Evolutionary conservation across 2,797 vertebrate genomes (phyloP).

Genomic region (Melanotaenia boesemani): DNA sequence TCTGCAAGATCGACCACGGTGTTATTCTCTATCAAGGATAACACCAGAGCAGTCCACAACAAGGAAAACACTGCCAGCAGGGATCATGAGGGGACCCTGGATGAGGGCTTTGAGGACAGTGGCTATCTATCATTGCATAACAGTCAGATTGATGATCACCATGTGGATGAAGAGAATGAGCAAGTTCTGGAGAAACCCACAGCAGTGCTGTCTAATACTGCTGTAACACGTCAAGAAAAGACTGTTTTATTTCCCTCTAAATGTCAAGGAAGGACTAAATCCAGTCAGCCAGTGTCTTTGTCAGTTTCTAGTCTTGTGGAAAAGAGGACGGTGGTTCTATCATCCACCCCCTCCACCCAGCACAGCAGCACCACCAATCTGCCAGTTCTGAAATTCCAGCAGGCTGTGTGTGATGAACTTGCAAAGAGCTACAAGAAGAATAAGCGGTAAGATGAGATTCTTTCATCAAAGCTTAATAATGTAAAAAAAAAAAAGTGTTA

Average conservation of each 20-base stretch:
- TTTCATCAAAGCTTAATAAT: background rate
- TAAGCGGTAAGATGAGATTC: conserved; percentile 68
- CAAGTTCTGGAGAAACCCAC: background rate
- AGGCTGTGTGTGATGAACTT: conserved; percentile 87
- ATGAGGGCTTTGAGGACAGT: conserved; percentile 87
- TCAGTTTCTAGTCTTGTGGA: conserved; percentile 41
- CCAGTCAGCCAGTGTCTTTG: background rate
- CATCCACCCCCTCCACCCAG: conserved; percentile 16
- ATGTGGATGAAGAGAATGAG: conserved; percentile 45
- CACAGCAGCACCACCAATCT: conserved; percentile 76
- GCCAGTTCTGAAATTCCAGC: conserved; percentile 88
- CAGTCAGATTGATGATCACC: conserved; percentile 79
- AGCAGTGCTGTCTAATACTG: background rate
- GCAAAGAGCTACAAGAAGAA: conserved; percentile 83
- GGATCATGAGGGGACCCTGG: conserved; percentile 50
- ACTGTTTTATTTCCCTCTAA: conserved; percentile 35
- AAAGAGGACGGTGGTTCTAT: conserved; percentile 9
- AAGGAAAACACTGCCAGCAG: conserved; percentile 87
- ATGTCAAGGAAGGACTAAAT: background rate
- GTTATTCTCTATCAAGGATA: conserved; percentile 42
- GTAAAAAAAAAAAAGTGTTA: background rate
- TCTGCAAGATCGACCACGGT: conserved; percentile 3
- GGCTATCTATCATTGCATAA: conserved; percentile 91
- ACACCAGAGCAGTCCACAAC: conserved; percentile 78
- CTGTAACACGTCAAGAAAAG: conserved; percentile 5